Base-by-base conservation (phyloP, 2,888 invertebrate species). In the Drosophila lacicola region DNA sequence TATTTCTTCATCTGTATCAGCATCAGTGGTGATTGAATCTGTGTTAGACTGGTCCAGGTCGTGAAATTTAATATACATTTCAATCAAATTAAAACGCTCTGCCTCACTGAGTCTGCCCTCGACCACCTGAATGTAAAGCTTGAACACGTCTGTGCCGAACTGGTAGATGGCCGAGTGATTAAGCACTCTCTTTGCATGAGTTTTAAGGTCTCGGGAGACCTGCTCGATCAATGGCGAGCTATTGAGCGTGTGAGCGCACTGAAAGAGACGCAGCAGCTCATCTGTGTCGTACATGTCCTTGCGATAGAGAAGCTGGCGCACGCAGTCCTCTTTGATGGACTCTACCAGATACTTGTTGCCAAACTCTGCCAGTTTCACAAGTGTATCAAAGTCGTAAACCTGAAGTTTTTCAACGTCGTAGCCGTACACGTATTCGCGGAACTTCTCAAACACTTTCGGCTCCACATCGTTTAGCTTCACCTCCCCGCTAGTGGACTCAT, bases 381-480 rank as follows among this genome's bases (percentile, higher is more conserved):
- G 29, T 0, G 57, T 58, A 5, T 50, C 39, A 11, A 58, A 50
- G 14, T 58, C 50, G 50, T 50, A 50, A 0, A 8, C 1, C 8
- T 41, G 19, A 3, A 58, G 29, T 5, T 9, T 50, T 3, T 50
- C 19, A 4, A 19, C 11, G 8, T 58, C 50, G 14, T 50, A 58
- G 33, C 50, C 21, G 19, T 58, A 58, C 0, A 58, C 29, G 9
- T 58, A 58, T 14, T 58, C 50, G 3, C 39, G 57, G 14, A 58
- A 58, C 19, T 50, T 50, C 17, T 58, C 50, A 2, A 58, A 58
- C 4, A 63, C 14, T 1, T 64, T 47, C 4, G 58, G 49, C 0
- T 64, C 56, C 2, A 77, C 70, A 44, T 77, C 66, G 2, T 29
- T 44, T 2, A 77, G 13, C 0, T 25, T 39, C 2, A 77, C 67